Evolutionary conservation across 2,113 vertebrate species (phyloP).

Genomic region (Cynocephalus volans): DNA sequence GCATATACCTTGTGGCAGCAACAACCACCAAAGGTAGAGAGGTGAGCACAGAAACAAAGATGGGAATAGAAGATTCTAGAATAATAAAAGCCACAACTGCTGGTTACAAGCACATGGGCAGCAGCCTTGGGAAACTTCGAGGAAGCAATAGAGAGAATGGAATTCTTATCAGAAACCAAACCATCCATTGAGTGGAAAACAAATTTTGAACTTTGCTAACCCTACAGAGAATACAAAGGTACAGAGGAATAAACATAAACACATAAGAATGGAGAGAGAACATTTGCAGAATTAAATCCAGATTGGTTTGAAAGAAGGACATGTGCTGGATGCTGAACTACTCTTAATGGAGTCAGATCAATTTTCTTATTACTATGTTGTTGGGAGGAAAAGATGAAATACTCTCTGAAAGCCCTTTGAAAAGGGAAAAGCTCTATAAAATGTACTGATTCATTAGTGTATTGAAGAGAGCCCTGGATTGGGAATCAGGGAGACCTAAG

Average conservation of each 20-base stretch:
- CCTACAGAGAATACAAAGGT: slow-evolving; percentile 64
- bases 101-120: background rate
- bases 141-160: background rate
- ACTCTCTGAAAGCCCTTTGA: slow-evolving; percentile 61
- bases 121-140: background rate
- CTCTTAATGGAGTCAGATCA: slow-evolving; percentile 64
- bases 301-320: slow-evolving; percentile 62
- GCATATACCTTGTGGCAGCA: background rate
- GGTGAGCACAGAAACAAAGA: background rate
- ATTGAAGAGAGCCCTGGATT: background rate
- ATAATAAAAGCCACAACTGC: background rate
- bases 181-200: slow-evolving; percentile 39
- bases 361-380: background rate
- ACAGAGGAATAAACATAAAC: slow-evolving; percentile 66
- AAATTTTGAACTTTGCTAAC: slow-evolving; percentile 65
- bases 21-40: background rate
- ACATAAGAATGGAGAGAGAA: slow-evolving; percentile 25
- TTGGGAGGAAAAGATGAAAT: slow-evolving; percentile 54
- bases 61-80: background rate
- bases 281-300: slow-evolving; percentile 70
- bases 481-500: background rate
- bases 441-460: slow-evolving; percentile 14
- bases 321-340: slow-evolving; percentile 3
- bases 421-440: slow-evolving; percentile 55
- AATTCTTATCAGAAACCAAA: slow-evolving; percentile 35